These are phyloP conservation scores for Myopa tessellatipennis DNA, from an alignment of 2,888 invertebrate species.

Conservation along the genomic window DNA sequence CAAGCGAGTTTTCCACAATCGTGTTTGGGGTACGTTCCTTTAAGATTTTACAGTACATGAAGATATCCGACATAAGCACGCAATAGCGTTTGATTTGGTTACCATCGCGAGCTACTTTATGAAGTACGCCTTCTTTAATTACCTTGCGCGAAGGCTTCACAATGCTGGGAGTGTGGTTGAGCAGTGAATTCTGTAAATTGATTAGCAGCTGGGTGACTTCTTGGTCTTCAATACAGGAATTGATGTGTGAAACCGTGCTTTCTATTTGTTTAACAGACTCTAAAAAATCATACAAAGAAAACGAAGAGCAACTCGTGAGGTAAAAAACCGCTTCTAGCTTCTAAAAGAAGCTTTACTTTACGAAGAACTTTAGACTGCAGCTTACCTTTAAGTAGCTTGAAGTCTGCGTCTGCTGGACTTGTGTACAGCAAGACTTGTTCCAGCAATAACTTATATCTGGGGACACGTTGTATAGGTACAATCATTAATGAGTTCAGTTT, in stretches of 20 bases:
- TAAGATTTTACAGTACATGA: constrained; percentile 78
- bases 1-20: constrained; percentile 72
- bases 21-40: constrained; percentile 69
- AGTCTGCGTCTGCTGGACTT: constrained; percentile 71
- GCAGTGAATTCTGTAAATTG: constrained; percentile 75
- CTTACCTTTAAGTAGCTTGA: constrained; percentile 70
- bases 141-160: constrained; percentile 75
- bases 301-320: not conserved
- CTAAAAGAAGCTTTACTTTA: too few relatives aligned
- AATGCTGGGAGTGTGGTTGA: constrained; percentile 74
- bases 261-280: constrained; percentile 77
- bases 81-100: constrained; percentile 73
- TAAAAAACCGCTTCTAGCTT: not conserved
- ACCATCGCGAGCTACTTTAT: constrained; percentile 71
- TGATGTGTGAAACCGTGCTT: constrained; percentile 77
- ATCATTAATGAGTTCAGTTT: constrained; percentile 80
- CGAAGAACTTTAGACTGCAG: too few relatives aligned
- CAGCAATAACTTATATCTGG: constrained; percentile 79
- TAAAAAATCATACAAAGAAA: constrained; percentile 53
- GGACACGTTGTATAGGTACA: constrained; percentile 82
- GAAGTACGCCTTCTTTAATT: constrained; percentile 75
- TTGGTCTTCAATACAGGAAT: constrained; percentile 78
- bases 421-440: constrained; percentile 77
- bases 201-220: constrained; percentile 78
- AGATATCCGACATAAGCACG: constrained; percentile 78